Evolutionary conservation across 1,140 invertebrate genomes (phyloP).

Genomic region (Acromyrmex charruanus): DNA sequence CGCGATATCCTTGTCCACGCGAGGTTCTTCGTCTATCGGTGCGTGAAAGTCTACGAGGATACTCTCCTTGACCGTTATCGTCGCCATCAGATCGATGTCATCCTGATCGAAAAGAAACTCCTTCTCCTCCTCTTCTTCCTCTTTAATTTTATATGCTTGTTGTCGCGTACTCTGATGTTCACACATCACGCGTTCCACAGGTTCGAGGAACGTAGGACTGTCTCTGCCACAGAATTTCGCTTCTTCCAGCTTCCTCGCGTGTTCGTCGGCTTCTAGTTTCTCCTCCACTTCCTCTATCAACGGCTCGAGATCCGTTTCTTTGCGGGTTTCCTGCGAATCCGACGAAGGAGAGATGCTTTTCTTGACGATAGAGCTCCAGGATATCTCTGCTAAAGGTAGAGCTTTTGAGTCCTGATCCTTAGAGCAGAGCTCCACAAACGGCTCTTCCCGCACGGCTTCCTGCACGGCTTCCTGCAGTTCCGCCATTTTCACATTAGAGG

Average conservation of each 20-base stretch:
- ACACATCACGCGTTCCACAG: not conserved
- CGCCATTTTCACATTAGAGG: constrained; percentile 25
- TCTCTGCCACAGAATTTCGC: not conserved
- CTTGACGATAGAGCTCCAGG: constrained; percentile 78
- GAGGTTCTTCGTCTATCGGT: constrained; percentile 29
- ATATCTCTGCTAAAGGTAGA: constrained; percentile 37
- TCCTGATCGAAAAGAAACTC: constrained; percentile 1
- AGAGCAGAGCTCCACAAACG: not conserved
- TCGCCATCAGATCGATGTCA: not conserved
- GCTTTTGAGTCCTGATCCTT: constrained; percentile 5
- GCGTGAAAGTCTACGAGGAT: constrained; percentile 28
- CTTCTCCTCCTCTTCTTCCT: not conserved
- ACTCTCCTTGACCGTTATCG: not conserved
- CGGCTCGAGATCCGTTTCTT: constrained; percentile 48
- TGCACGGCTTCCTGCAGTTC: constrained; percentile 62
- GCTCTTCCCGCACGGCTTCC: constrained; percentile 51
- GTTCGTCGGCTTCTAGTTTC: constrained; percentile 26
- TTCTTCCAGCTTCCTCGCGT: constrained; percentile 24
- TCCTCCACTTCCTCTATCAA: constrained; percentile 51
- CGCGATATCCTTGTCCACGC: not conserved
- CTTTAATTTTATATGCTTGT: not conserved
- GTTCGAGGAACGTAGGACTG: not conserved
- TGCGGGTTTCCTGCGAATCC: constrained; percentile 44
- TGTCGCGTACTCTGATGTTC: not conserved
- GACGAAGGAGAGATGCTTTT: constrained; percentile 53